Base-by-base conservation (phyloP, 2,888 invertebrate species). In the Oscheius sp. region DNA sequence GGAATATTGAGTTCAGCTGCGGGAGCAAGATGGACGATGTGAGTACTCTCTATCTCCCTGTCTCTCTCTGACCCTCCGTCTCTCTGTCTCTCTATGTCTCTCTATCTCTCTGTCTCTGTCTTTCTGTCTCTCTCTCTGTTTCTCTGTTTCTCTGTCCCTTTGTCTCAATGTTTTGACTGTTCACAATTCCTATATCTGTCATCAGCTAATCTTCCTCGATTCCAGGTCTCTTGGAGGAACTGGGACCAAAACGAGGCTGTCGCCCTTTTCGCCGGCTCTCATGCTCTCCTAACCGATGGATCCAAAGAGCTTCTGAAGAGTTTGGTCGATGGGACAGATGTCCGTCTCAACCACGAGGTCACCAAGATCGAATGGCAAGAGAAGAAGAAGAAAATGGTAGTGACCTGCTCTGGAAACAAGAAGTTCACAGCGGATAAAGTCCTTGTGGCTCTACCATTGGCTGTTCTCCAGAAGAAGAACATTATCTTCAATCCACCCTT, bases 221-320 rank as follows among this genome's bases (percentile, higher is more conserved):
- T 72, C n/a, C 48, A 76, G 70, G 73, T 76, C 57, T 76, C 76
- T 13, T 73, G 76, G 76, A 53, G 73, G 29, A 59, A 89, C 77
- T 91, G 91, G 91, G 91, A 91, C 79, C 91, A 91, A 81, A 91
- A 91, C 77, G 91, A 91, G 76, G 87, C 87, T 11, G 89, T 89
- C 77, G 90, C 90, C 47, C 91, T 91, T 83, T 91, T 91, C 84
- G 89, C 89, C 42, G 91, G 91, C 2, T 87, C 88, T 32, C 90
- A 90, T 62, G 89, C 90, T 10, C 78, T 90, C 1, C 77, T 91
- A 21, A 81, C 85, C 4, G 87, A 89, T 33, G 91, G 91, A n/a
- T 89, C 89, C 70, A 78, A 89, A 42, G 77, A 85, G 7, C 75
- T 91, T 1, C 70, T 91, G n/a, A 75, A 85, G 10, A 84, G 80